Evolutionary conservation across 1,140 invertebrate species (phyloP).

Genomic region (Maconellicoccus hirsutus): DNA sequence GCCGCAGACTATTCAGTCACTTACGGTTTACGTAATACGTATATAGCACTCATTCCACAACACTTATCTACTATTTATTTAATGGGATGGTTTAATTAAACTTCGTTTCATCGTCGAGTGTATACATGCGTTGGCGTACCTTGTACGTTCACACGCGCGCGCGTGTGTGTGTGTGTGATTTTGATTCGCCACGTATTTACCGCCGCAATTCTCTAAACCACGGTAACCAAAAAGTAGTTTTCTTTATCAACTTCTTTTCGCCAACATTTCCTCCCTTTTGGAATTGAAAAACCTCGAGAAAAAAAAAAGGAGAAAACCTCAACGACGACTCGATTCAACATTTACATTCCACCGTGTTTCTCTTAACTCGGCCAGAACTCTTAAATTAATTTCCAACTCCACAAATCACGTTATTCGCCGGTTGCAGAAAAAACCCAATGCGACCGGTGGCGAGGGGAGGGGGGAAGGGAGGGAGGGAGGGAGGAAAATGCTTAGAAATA

Average conservation of each 20-base stretch:
- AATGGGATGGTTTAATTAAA: constrained; percentile 9
- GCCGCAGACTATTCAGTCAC: neutral
- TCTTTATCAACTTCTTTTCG: neutral
- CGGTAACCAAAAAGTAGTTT: neutral
- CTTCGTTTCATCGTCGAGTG: neutral
- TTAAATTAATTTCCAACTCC: constrained; percentile 23
- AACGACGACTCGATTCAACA: neutral
- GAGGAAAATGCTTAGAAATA: too few relatives aligned
- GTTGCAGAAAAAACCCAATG: neutral
- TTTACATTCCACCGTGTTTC: constrained; percentile 2
- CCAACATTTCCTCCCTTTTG: neutral
- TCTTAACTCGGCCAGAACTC: neutral
- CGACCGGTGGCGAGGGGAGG: too few relatives aligned
- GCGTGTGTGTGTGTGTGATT: neutral
- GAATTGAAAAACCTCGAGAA: neutral
- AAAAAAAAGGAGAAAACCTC: neutral
- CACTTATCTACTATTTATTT: constrained; percentile 5
- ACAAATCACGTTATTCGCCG: neutral
- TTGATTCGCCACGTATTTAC: constrained; percentile 1
- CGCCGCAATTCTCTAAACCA: neutral
- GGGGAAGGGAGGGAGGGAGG: too few relatives aligned
- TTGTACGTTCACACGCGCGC: too few relatives aligned
- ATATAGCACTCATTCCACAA: neutral
- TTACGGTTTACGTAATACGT: too few relatives aligned
- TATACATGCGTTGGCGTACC: too few relatives aligned